A percentile compares a stretch with the other conserved stretches of the same genome.
phyloP scores from a whole-genome alignment of 2,888 invertebrate genomes.

The Megalurothrips usitatus region DNA sequence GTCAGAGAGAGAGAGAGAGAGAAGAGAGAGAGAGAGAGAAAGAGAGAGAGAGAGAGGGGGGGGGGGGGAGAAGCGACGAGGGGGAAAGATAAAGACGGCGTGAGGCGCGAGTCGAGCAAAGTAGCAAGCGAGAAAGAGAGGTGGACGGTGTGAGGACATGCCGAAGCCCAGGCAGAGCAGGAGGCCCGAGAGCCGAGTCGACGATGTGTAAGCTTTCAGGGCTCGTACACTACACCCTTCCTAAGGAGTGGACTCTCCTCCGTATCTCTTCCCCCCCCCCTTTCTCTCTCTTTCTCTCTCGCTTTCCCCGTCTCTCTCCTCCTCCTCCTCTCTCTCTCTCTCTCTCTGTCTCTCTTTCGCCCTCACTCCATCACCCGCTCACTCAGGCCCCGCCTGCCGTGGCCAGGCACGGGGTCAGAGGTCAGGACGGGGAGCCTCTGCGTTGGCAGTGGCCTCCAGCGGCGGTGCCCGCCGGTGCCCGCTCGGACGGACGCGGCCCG shows the following conservation, averaged over 20 bases:
- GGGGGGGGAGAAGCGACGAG: too few relatives aligned
- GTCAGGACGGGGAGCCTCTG: too few relatives aligned
- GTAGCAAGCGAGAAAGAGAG: background rate
- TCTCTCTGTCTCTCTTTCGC: constrained; percentile 4
- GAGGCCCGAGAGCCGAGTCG: background rate
- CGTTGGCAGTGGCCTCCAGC: too few relatives aligned
- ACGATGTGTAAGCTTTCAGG: background rate
- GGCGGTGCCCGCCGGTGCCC: too few relatives aligned
- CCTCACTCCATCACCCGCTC: background rate
- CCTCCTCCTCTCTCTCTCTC: background rate
- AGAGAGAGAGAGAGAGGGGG: too few relatives aligned
- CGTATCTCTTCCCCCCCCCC: background rate
- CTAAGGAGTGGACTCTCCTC: background rate
- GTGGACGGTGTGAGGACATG: background rate
- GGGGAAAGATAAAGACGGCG: background rate
- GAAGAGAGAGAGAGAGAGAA: too few relatives aligned
- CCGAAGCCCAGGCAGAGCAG: background rate
- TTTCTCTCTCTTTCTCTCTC: constrained; percentile 12
- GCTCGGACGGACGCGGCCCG: too few relatives aligned
- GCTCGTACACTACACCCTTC: background rate
- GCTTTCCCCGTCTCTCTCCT: background rate
- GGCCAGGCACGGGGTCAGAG: too few relatives aligned
- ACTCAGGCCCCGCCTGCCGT: too few relatives aligned
- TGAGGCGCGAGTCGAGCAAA: background rate
- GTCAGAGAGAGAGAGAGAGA: too few relatives aligned